Base-by-base conservation (phyloP, 2,888 invertebrate genomes). In the Mimachlamys varia region DNA sequence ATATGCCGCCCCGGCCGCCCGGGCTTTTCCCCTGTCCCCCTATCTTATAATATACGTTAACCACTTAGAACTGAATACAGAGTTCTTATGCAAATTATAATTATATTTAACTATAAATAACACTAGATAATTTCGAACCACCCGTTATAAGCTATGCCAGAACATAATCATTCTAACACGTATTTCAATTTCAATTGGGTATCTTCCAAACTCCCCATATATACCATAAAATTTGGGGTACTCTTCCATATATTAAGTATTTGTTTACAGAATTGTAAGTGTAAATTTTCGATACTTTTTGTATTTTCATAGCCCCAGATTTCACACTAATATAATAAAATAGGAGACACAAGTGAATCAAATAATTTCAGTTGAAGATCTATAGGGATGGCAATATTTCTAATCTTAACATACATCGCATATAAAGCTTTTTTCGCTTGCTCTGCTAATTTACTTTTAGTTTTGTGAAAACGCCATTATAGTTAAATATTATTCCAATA, bases 401-500 rank as follows among this genome's bases (percentile, higher is more conserved):
- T 53, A 44, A 89, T 38, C 27, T 15, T 7, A 22, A n/a, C 44
- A 44, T 89, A 76, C 22, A 89, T 33, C n/a, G 58, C 76, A 22
- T 38, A 89, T 12, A n/a, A 38, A 22, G 62, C 44, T 76, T 89
- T 89, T 62, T 76, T 37, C 10, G 62, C 76, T 49, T 76, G 58
- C 44, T 76, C 89, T 44, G 76, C 27, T n/a, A 89, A 17, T 50
- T 50, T 76, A 50, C 49, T 17, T 33, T 49, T 53, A 0, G 88
- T 44, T 19, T n/a, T 17, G 33, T 87, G 50, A 89, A 33, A 55
- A 87, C 55, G 19, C 89, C 88, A 49, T 49, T 89, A 27, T 89
- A 27, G 44, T 88, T 87, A 4, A 89, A n/a, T 27, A 53, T 87
- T 13, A 89, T 44, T 19, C 89, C 87, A 49, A 89, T 87, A 88